Base-by-base conservation (phyloP, 2,888 invertebrate species). In the Ceratothoa steindachneri region DNA sequence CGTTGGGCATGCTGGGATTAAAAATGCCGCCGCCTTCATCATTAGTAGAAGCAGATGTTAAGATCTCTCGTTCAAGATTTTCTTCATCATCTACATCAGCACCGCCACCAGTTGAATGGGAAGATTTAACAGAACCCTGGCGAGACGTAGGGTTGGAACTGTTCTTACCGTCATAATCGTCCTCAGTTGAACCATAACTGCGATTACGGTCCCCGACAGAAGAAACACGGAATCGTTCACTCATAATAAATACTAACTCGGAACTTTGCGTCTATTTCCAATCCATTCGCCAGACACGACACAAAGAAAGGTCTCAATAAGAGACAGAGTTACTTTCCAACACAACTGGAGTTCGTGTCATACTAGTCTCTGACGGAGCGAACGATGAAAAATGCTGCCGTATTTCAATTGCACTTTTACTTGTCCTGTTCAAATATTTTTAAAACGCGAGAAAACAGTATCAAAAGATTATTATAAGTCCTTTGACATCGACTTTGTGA, bases 1-100 rank as follows among this genome's bases (percentile, higher is more conserved):
- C 55, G 55, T 55, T 55, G 19, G 55, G 55, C 55, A 55, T 55
- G 55, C 55, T 55, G 55, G 55, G 55, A 22, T 55, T 55, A 55
- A 22, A 15, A 55, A 55, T 55, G 7, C 55, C 55, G 24, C 55
- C 55, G 19, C 19, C 15, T 55, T 55, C 55, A 19, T 7, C 19
- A 55, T 55, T 55, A 55, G 55, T 55, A 55, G 55, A 55, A 55
- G 55, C 55, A 55, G 12, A 7, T 15, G 55, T 5, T 22, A 55
- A 55, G 19, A 7, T 22, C 7, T 55, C 24, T 19, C 7, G 7
- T 19, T 15, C 55, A 22, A 5, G 24, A 55, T 7, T 5, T 15
- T 55, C 55, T 12, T 12, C 55, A 7, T 19, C 24, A 55, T 5
- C 19, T 15, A 7, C 24, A 55, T 22, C 55, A 55, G 12, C 55